Base-by-base conservation (phyloP, 2,113 vertebrate species). In the Circaetus cinerascens region DNA sequence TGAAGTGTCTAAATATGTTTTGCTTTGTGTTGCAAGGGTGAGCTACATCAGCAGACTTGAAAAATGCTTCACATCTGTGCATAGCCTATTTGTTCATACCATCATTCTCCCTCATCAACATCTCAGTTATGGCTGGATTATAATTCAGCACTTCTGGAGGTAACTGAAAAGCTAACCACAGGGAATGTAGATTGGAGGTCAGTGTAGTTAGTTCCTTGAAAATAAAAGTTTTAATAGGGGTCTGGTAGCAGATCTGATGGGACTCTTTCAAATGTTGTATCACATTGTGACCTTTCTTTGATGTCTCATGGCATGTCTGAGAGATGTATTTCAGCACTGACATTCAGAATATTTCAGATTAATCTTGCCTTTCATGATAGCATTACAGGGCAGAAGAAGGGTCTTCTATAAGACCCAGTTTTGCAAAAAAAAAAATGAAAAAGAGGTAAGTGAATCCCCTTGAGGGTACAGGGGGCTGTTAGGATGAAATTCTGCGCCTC, bases 251-350 rank as follows among this genome's bases (percentile, higher is more conserved):
- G 55, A 92, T 81, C 40, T 91, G 68, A 87, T 66, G 56, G 43
- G 71, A 92, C 50, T 75, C 38, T 88, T 97, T 88, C 75, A 95
- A 86, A 90, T 43, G 17, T 76, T 87, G 2, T 51, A 48, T 76
- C 72, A 79, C 36, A 23, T 62, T 26, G 22, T 83, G 71, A 95
- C 64, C 41, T 96, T 94, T 95, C 90, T 96, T 92, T 96, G 71
- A 85, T 72, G 25, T 76, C 29, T 62, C 16, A 10, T 41, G 32
- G 41, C 50, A 32, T 90, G 51, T 87, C 67, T 92, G 79, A 91
- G 75, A 97, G 50, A 95, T 45, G 30, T 88, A 84, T 69, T 91
- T 95, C 92, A 90, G 51, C 53, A 82, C 20, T 64, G 40, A 68
- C 46, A 81, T 69, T 91, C 71, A 67, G 63, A 95, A 73, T 91